Conservation (phyloP, 2,113 vertebrate species). For the Sinocyclocheilus maitianheensis region DNA sequence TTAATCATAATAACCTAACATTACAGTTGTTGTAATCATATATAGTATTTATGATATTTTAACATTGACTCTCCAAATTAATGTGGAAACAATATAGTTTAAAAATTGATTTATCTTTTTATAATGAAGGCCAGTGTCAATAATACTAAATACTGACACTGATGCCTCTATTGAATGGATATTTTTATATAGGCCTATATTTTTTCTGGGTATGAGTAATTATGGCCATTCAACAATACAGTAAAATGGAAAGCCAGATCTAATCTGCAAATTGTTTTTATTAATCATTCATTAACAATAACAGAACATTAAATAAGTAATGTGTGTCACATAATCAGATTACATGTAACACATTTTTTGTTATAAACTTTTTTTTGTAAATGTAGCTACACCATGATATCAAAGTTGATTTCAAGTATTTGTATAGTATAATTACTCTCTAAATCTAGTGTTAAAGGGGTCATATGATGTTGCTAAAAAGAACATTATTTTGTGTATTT, state of each 20-base stretch:
- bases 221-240: not conserved
- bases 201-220: not conserved
- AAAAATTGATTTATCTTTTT: too few species aligned
- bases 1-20: not conserved
- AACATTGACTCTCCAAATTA: not conserved
- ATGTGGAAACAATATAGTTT: not conserved
- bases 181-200: not conserved
- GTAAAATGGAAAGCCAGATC: not conserved
- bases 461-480: too few species aligned
- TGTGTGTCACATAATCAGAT: not conserved
- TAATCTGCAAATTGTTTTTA: not conserved
- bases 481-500: too few species aligned
- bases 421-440: not conserved
- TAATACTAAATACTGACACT: not conserved
- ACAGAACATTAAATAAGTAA: not conserved
- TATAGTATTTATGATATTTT: not conserved
- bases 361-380: not conserved
- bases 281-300: not conserved
- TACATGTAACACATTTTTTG: not conserved
- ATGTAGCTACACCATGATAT: not conserved
- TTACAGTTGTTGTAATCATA: not conserved
- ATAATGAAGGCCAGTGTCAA: too few species aligned
- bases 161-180: not conserved
- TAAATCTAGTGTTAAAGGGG: not conserved
- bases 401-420: not conserved